Evolutionary conservation across 92 coral and sea anemone genomes (phyloP).

Genomic region (Micromussa lordhowensis): DNA sequence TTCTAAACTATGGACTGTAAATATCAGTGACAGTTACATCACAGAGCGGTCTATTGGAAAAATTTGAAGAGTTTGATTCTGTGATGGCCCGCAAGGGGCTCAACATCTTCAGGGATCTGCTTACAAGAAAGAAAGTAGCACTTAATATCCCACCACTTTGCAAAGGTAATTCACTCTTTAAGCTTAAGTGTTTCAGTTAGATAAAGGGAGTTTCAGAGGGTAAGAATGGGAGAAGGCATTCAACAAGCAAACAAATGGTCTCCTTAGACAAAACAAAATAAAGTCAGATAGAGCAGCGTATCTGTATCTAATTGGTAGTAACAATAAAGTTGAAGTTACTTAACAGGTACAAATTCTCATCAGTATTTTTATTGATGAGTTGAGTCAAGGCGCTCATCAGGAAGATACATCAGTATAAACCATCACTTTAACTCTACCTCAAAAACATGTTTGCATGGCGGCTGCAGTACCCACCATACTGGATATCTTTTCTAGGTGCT

Average conservation of each 20-base stretch:
- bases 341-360: too few relatives aligned
- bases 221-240: neutral
- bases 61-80: slow-evolving; percentile 41
- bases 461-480: too few relatives aligned
- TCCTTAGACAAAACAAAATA: neutral
- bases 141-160: slow-evolving; percentile 56
- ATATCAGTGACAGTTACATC: slow-evolving; percentile 43
- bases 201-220: slow-evolving; percentile 1
- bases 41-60: slow-evolving; percentile 50
- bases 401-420: too few relatives aligned
- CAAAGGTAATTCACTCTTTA: slow-evolving; percentile 21
- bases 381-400: neutral
- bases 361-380: neutral
- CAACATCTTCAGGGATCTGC: slow-evolving; percentile 40
- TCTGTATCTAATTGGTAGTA: too few relatives aligned
- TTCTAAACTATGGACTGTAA: slow-evolving; percentile 64
- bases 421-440: too few relatives aligned
- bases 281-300: too few relatives aligned
- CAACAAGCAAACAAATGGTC: neutral
- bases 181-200: neutral
- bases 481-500: neutral
- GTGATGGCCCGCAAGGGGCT: slow-evolving; percentile 53
- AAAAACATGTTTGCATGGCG: too few relatives aligned
- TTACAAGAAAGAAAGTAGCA: slow-evolving; percentile 37
- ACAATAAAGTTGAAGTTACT: too few relatives aligned